These are phyloP conservation scores for Plutella xylostella DNA, from an alignment of 2,888 invertebrate species.

Conservation along the genomic window DNA sequence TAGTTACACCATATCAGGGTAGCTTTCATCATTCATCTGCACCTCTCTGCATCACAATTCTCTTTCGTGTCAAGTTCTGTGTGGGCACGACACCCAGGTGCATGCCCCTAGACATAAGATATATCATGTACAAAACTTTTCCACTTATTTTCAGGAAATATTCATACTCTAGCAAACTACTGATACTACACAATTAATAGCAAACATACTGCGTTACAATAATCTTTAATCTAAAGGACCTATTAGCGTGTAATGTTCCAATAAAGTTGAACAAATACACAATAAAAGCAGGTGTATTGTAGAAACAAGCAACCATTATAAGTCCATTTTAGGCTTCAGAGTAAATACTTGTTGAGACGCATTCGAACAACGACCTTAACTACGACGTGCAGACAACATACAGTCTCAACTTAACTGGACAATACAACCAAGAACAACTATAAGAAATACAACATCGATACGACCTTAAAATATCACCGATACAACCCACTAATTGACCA, in stretches of 20 bases:
- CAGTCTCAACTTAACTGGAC: no score
- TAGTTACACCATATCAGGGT: no score
- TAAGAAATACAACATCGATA: no score
- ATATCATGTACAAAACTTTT: no score
- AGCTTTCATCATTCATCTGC: no score
- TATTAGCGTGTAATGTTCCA: conserved; percentile 33
- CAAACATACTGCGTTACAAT: background rate
- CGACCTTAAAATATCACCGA: no score
- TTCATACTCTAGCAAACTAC: no score
- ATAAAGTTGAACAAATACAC: conserved; percentile 53
- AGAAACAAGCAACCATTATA: conserved; percentile 62
- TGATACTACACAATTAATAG: no score
- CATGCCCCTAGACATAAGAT: conserved; percentile 4
- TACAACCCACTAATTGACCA: no score
- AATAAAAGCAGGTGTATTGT: conserved; percentile 55
- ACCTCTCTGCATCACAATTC: background rate
- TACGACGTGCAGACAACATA: background rate
- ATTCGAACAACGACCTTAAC: conserved; percentile 10
- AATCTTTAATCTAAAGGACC: conserved; percentile 7
- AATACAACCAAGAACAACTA: no score
- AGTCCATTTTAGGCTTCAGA: conserved; percentile 62
- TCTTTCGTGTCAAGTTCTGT: background rate
- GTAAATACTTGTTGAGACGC: conserved; percentile 45
- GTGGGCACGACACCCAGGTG: conserved; percentile 3
- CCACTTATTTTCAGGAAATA: no score